Conservation (phyloP, 1,140 invertebrate species). For the Drosophila malerkotliana region DNA sequence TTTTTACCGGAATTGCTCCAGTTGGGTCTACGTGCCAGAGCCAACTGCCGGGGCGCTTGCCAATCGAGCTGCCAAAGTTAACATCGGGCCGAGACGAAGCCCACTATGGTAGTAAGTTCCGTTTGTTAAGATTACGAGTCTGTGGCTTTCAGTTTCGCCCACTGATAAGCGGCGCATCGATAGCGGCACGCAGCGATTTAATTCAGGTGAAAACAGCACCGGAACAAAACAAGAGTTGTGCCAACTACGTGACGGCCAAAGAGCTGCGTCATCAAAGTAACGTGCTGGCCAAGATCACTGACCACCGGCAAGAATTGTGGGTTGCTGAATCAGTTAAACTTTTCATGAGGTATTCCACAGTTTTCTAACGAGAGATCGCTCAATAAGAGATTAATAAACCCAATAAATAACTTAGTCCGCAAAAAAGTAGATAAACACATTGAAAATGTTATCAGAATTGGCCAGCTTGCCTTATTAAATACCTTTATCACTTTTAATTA, state of each 20-base stretch:
- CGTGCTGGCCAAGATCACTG: conserved; percentile 33
- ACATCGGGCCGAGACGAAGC: conserved; percentile 39
- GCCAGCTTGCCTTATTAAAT: not conserved
- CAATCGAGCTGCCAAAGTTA: conserved; percentile 33
- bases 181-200: conserved; percentile 43
- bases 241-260: conserved; percentile 16
- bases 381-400: too few relatives aligned
- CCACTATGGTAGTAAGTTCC: too few relatives aligned
- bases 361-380: not conserved
- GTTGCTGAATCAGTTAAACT: not conserved
- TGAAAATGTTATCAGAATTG: not conserved
- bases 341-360: not conserved
- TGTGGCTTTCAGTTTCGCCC: conserved; percentile 4
- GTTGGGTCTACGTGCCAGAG: conserved; percentile 41
- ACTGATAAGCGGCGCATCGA: conserved; percentile 43
- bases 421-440: too few relatives aligned
- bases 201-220: conserved; percentile 39
- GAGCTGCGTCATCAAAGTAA: conserved; percentile 26
- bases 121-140: conserved; percentile 3
- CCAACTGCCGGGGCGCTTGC: conserved; percentile 43
- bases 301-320: conserved; percentile 15
- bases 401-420: too few relatives aligned
- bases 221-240: conserved; percentile 10
- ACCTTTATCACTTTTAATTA: not conserved
- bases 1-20: conserved; percentile 14